Base-by-base conservation (phyloP, 2,113 vertebrate species). In the Callaeas wilsoni region DNA sequence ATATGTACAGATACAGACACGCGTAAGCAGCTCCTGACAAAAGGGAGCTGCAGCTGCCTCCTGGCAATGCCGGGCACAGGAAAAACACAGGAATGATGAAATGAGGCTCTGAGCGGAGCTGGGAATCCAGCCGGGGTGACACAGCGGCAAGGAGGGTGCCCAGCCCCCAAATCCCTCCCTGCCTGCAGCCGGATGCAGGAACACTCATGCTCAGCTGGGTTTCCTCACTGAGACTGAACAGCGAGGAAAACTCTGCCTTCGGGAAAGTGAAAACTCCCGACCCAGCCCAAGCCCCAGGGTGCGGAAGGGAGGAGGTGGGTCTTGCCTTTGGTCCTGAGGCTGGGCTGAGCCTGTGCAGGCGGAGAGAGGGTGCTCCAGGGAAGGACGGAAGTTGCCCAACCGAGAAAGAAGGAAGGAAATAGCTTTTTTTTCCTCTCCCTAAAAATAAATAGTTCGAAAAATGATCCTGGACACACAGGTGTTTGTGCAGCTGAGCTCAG, bases 71-170 rank as follows among this genome's bases (percentile, higher is more conserved):
- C 4, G 4, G 19, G 11, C 60, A 6, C 74, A 1, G 17, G 26
- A 13, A 32, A 22, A 46, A 26, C 1, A 23, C 5, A 7, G 41
- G n/a, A 42, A 21, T 0, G 6, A 17, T 2, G 1, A 12, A 42
- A 5, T 0, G 2, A 32, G 44, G 63, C 53, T 12, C 9, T 0
- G 2, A 26, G 50, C 2, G 0, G 53, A 15, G 75, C 41, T 19
- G 70, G 21, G 35, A 60, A 18, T 19, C 16, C 69, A 37, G 70
- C 21, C 6, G 3, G n/a, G 50, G 21, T 9, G 7, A 32, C 29
- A 21, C 3, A 1, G 62, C 64, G 26, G 18, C 55, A 15, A 47
- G 7, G 16, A 42, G n/a, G 4, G 32, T 7, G 46, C 64, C 74
- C 74, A 53, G 64, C 21, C 67, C 57, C n/a, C 10, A 11, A 7